phyloP scores from a whole-genome alignment of 2,888 invertebrate species.

The Callimorpha dominula region DNA sequence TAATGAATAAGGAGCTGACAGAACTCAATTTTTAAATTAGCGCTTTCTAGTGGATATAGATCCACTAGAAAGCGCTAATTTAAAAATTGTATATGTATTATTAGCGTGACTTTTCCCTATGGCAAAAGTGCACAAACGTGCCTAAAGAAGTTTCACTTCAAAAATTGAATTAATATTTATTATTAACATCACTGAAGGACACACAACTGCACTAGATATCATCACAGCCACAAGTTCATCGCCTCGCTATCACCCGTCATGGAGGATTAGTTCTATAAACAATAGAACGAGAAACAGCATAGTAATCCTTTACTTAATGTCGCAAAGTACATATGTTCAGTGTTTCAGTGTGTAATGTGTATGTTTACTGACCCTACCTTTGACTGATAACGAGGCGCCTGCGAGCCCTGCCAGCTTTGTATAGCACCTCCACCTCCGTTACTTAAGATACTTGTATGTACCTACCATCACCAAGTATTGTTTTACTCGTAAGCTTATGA shows the following conservation, averaged over 20 bases:
- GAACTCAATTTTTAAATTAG: no score
- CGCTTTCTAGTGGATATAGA: no score
- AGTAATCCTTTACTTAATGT: constrained; percentile 48
- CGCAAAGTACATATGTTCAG: constrained; percentile 33
- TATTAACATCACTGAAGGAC: not conserved
- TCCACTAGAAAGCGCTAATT: no score
- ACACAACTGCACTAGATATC: not conserved
- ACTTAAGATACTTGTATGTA: constrained; percentile 20
- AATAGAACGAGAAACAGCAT: constrained; percentile 52
- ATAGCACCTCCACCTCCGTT: constrained; percentile 18
- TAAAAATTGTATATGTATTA: no score
- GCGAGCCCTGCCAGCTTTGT: constrained; percentile 38
- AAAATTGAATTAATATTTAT: no score
- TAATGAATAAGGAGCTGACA: no score
- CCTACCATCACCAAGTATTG: constrained; percentile 11
- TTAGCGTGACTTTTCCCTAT: no score
- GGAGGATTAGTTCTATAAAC: constrained; percentile 45
- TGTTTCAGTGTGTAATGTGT: constrained; percentile 47
- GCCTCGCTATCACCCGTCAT: constrained; percentile 25
- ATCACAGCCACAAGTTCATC: constrained; percentile 27
- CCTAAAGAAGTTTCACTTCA: no score
- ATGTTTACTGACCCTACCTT: constrained; percentile 78
- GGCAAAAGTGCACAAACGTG: not conserved
- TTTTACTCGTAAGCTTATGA: constrained; percentile 9
- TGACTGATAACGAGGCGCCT: constrained; percentile 79